Evolutionary conservation across 2,797 vertebrate species (phyloP), one percentile per base, ranked within the genome.

Genomic region (Sebastes wilsoni): DNA sequence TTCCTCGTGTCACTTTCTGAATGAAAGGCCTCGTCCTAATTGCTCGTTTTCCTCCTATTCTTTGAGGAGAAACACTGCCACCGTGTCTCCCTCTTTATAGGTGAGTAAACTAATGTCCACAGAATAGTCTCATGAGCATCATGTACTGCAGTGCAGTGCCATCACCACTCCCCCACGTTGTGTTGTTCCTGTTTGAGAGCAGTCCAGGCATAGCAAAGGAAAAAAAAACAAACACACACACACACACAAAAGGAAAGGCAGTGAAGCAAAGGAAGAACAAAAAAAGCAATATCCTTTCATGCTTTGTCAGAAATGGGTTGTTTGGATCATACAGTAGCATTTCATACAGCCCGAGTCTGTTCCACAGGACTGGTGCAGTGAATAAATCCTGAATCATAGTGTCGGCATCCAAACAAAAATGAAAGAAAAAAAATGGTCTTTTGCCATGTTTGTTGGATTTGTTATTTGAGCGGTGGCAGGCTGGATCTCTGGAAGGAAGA

Each of bases 271-370:
- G 92, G 96, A 98, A 95, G 96, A 93, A 98, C 86, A 89, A 83
- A 92, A 88, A 98, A 96, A 88, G 75, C 97, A 98, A 98, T 98
- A 98, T 98, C 97, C 97, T 97, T 97, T 96, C 86, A 92, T 80
- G 87, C 77, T 72, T 83, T 90, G 91, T 93, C 83, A 91, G 86
- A 91, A 92, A 87, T 56, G 71, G 75, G 71, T 80, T 84, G 85
- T 90, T 89, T 89, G 88, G 86, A 83, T 87, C 42, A 59, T 87
- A 83, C 87, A 87, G 88, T 89, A 89, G 84, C 66, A 61, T 90
- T 87, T 87, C 66, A 72, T 85, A 66, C 70, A 87, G 86, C 79
- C 87, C 10, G 72, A 87, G 78, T 81, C 66, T 83, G 74, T 86
- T 92, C 77, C 76, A 90, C 87, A 77, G 87, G 75, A 90, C 79